These are phyloP conservation scores for Venustoraphidia nigricollis DNA, from an alignment of 2,888 invertebrate species.

Conservation along the genomic window DNA sequence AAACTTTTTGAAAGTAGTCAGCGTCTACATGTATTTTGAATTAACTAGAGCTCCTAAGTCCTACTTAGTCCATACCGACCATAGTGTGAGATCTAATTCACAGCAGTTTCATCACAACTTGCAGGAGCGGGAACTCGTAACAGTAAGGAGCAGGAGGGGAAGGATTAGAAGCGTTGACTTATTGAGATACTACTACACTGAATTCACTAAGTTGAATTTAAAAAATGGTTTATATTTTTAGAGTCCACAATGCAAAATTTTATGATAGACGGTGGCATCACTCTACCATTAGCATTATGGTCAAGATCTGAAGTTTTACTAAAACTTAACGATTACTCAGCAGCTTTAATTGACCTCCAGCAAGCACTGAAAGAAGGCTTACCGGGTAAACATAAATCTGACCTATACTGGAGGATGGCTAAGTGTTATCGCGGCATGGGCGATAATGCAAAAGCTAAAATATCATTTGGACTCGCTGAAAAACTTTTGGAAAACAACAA, in stretches of 20 bases:
- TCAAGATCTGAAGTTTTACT: slow-evolving; percentile 49
- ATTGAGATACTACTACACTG: no score
- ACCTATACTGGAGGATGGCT: slow-evolving; percentile 55
- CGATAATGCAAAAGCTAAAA: slow-evolving; percentile 43
- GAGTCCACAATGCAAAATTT: slow-evolving; percentile 9
- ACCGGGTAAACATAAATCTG: slow-evolving; percentile 41
- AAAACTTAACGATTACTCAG: slow-evolving; percentile 34
- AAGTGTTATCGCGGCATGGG: slow-evolving; percentile 47
- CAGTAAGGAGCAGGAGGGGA: no score
- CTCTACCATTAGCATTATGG: slow-evolving; percentile 48
- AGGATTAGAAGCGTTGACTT: no score
- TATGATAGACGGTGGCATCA: slow-evolving; percentile 41
- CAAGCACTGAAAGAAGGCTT: slow-evolving; percentile 45
- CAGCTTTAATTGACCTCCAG: slow-evolving; percentile 52
- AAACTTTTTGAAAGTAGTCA: no score
- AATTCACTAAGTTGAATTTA: no score
- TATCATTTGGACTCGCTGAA: slow-evolving; percentile 46
- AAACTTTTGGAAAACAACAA: slow-evolving; percentile 36
- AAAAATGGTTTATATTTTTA: no score
- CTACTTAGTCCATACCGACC: no score
- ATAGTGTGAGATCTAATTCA: no score
- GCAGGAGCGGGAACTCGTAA: no score
- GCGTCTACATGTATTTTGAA: no score
- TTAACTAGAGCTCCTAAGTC: no score
- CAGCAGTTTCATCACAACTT: no score